Conservation (phyloP, 2,797 vertebrate species). For the Lithobates pipiens region DNA sequence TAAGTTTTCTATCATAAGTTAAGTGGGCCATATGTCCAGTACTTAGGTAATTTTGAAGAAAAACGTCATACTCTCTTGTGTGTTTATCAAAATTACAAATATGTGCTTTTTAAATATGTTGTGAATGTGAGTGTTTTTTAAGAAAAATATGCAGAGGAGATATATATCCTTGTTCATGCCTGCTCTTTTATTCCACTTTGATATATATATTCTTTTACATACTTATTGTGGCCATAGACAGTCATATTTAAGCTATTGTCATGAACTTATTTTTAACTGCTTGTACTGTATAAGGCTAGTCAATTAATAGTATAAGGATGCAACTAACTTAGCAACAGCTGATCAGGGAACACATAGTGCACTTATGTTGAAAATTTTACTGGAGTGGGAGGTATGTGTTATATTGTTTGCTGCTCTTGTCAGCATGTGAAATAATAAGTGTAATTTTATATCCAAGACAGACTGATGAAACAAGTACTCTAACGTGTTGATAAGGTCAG, state of each 20-base stretch:
- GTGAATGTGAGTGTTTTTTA: no score
- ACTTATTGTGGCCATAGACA: not conserved
- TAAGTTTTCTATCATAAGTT: no score
- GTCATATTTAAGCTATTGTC: not conserved
- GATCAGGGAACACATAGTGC: constrained; percentile 25
- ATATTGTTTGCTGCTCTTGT: constrained; percentile 31
- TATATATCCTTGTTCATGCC: no score
- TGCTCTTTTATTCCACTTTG: no score
- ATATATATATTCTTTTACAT: not conserved
- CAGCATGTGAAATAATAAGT: constrained; percentile 30
- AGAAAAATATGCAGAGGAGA: no score
- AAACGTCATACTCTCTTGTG: no score
- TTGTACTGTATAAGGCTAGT: not conserved
- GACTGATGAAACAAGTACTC: constrained; percentile 33
- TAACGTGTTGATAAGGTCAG: constrained; percentile 27
- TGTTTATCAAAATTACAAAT: no score
- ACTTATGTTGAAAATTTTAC: constrained; percentile 15
- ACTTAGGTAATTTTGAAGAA: no score
- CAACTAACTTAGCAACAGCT: no score
- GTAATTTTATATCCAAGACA: constrained; percentile 30
- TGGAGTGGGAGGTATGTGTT: constrained; percentile 13
- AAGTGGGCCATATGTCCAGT: no score
- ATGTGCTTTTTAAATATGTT: no score
- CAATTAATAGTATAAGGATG: constrained; percentile 22
- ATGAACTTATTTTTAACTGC: not conserved